phyloP scores from a whole-genome alignment of 2,888 invertebrate species.

The Athetis lepigone region DNA sequence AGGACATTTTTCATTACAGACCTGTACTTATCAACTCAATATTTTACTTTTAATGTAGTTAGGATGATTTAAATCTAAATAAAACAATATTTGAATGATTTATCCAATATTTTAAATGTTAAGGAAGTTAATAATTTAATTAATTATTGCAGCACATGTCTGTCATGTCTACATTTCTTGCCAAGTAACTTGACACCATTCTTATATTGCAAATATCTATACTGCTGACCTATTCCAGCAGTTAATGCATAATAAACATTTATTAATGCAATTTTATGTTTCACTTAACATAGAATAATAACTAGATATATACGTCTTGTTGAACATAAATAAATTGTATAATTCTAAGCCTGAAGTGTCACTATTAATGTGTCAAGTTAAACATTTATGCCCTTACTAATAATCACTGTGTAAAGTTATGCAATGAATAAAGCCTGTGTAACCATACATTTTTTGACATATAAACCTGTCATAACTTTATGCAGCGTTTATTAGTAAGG shows the following conservation, averaged over 20 bases:
- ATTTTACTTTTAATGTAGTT: background rate
- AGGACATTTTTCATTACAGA: background rate
- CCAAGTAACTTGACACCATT: slow-evolving; percentile 8
- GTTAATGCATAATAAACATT: background rate
- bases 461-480: too few relatives aligned
- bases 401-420: too few relatives aligned
- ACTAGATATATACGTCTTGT: background rate
- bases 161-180: background rate
- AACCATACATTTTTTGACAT: too few relatives aligned
- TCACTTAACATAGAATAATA: background rate
- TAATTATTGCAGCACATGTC: background rate
- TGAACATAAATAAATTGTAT: background rate
- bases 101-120: background rate
- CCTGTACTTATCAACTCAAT: background rate
- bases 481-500: too few relatives aligned
- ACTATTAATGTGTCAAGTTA: too few relatives aligned
- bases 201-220: background rate
- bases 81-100: background rate
- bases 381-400: too few relatives aligned
- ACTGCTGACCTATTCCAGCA: slow-evolving; percentile 5
- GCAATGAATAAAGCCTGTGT: too few relatives aligned
- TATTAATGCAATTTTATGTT: background rate
- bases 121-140: background rate
- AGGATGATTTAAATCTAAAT: background rate
- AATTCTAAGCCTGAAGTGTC: too few relatives aligned